Base-by-base conservation (phyloP, 2,888 invertebrate genomes). In the Saturnia japonica region DNA sequence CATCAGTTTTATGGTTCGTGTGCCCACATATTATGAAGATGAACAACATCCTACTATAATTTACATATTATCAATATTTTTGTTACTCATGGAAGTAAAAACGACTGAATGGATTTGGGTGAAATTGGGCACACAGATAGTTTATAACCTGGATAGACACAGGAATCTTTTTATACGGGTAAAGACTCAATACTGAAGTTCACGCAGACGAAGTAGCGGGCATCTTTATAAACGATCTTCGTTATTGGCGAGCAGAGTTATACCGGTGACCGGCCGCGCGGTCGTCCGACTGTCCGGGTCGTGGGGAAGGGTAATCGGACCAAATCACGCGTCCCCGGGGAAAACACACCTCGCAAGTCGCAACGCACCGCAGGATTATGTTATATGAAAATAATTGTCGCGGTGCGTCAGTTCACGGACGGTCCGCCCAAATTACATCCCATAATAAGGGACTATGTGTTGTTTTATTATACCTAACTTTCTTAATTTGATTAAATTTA, bases 361-460 rank as follows among this genome's bases (percentile, higher is more conserved):
- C 85, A 85, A 85, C 86, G 51, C 87, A 84, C 85, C 86, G 85
- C 86, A 80, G 88, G 87, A 89, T 91, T 90, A 90, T 89, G 88
- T 89, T 91, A 89, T 91, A 90, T 87, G 87, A 85, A 89, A 90
- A 90, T 91, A 91, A 92, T 91, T 90, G 91, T 90, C 87, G 86
- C 85, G 75, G 77, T 82, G 87, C 84, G 85, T 81, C 85, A 84
- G 84, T 83, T 83, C 81, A 84, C 85, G 82, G 83, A 80, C 86
- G 84, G 78, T 70, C 79, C 78, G 81, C 79, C 80, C 74, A 84
- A 88, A 89, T 89, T 87, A 89, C 86, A 85, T 82, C 76, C 79
- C 83, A 80, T 86, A 89, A 88, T 88, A 87, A 86, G 87, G 88
- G 88, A 83, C 82, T 82, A 79, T 82, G 82, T 82, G 85, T 86